Percentiles rank a stretch among this genome's conserved stretches.
These are phyloP conservation scores for Grantiella picta DNA, from an alignment of 2,113 vertebrate species.

Conservation along the genomic window DNA sequence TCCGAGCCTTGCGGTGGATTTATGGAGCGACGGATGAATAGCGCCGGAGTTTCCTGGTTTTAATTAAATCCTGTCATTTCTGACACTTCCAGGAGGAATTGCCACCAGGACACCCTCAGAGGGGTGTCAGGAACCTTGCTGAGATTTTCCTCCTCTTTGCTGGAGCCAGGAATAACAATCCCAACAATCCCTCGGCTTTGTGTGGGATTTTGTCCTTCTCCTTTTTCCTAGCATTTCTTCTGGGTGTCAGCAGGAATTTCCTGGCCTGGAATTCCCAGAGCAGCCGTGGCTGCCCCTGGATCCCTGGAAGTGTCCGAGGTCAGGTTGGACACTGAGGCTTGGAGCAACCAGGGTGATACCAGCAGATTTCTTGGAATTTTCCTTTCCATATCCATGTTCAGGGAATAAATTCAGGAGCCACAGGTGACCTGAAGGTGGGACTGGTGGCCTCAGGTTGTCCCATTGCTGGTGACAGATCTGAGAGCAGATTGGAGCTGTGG, in stretches of 20 bases:
- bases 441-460: not conserved
- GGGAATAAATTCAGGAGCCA: not conserved
- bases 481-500: rapidly evolving
- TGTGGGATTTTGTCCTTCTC: not conserved
- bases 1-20: not conserved
- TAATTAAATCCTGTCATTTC: not conserved
- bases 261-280: not conserved
- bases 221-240: not conserved
- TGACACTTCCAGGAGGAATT: not conserved
- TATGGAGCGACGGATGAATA: not conserved
- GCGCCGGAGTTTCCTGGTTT: conserved; percentile 3
- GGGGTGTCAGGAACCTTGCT: rapidly evolving
- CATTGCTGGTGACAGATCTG: rapidly evolving
- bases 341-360: rapidly evolving
- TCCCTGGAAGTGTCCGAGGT: rapidly evolving
- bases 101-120: not conserved
- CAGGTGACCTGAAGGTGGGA: rapidly evolving
- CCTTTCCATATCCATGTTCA: rapidly evolving
- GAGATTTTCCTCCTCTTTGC: not conserved
- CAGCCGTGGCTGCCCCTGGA: not conserved
- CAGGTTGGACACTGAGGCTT: rapidly evolving
- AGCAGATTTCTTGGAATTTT: not conserved
- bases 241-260: not conserved
- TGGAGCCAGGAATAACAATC: not conserved
- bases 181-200: rapidly evolving